Conservation (phyloP, 2,888 invertebrate genomes). For the Acrocyrtus sp. region DNA sequence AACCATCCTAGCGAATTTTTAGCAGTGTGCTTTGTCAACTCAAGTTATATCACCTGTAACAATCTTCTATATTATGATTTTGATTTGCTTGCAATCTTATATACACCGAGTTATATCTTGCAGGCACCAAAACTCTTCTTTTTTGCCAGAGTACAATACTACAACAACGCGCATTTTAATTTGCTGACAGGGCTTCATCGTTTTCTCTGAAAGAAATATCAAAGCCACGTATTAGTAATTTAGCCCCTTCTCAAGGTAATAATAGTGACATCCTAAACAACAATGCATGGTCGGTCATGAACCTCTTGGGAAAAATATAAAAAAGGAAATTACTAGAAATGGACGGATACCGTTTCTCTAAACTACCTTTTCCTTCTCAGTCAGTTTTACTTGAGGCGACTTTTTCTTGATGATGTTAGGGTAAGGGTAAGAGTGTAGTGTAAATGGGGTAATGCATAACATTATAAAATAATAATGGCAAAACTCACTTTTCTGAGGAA, state of each 20-base stretch:
- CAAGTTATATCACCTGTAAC: too few species aligned
- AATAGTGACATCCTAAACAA: conserved; percentile 9
- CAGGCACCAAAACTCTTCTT: not conserved
- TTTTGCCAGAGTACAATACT: not conserved
- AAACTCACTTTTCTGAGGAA: conserved; percentile 54
- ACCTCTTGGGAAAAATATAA: conserved; percentile 54
- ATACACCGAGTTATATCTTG: too few species aligned
- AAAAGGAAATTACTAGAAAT: conserved; percentile 54
- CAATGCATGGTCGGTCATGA: conserved; percentile 49
- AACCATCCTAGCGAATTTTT: too few species aligned
- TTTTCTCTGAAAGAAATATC: not conserved
- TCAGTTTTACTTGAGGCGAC: not conserved
- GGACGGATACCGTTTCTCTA: conserved; percentile 51
- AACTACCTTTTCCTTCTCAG: conserved; percentile 43
- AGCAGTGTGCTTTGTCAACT: too few species aligned
- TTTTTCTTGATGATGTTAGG: not conserved
- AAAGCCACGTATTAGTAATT: not conserved
- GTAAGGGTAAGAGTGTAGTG: not conserved
- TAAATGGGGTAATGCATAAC: conserved; percentile 32
- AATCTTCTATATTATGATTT: too few species aligned
- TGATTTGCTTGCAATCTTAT: too few species aligned
- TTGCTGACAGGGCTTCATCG: too few species aligned
- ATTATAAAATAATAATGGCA: conserved; percentile 43
- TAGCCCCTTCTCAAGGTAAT: not conserved
- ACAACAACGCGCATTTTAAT: too few species aligned